phyloP scores from a whole-genome alignment of 2,797 vertebrate genomes.

The Hyperoplus lanceolatus region DNA sequence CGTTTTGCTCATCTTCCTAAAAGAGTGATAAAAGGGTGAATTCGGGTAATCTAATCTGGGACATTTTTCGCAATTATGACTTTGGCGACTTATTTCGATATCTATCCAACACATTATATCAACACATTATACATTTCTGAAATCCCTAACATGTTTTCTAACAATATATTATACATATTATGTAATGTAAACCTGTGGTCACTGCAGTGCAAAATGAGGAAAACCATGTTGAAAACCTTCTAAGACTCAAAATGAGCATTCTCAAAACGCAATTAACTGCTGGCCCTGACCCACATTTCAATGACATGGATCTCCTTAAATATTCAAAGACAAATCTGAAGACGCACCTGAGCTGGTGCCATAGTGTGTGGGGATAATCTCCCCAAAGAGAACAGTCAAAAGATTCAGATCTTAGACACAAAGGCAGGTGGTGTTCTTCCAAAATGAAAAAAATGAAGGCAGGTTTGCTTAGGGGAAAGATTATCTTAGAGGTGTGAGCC shows the following conservation, averaged over 20 bases:
- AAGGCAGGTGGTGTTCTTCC: conserved; percentile 15
- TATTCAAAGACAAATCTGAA: conserved; percentile 17
- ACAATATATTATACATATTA: too few species aligned
- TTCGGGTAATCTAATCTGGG: too few species aligned
- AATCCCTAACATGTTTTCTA: too few species aligned
- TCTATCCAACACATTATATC: too few species aligned
- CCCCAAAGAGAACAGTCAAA: conserved; percentile 29
- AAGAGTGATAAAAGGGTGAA: too few species aligned
- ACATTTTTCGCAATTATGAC: too few species aligned
- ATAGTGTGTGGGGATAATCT: conserved; percentile 46
- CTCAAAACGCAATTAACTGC: conserved; percentile 10
- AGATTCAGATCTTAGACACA: conserved; percentile 23
- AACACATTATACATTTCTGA: too few species aligned
- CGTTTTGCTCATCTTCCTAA: too few species aligned
- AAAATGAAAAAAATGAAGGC: conserved; percentile 27
- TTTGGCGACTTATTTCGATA: too few species aligned
- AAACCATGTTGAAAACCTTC: conserved; percentile 13
- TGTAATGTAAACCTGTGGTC: not conserved
- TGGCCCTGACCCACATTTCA: conserved; percentile 39
- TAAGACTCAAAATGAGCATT: not conserved
- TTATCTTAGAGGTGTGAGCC: conserved; percentile 62
- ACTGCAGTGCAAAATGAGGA: conserved; percentile 10
- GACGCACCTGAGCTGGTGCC: conserved; percentile 50
- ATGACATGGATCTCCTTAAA: conserved; percentile 27
- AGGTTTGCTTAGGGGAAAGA: conserved; percentile 45